Conservation (phyloP, 2,113 vertebrate genomes). For the Nycticebus coucang region DNA sequence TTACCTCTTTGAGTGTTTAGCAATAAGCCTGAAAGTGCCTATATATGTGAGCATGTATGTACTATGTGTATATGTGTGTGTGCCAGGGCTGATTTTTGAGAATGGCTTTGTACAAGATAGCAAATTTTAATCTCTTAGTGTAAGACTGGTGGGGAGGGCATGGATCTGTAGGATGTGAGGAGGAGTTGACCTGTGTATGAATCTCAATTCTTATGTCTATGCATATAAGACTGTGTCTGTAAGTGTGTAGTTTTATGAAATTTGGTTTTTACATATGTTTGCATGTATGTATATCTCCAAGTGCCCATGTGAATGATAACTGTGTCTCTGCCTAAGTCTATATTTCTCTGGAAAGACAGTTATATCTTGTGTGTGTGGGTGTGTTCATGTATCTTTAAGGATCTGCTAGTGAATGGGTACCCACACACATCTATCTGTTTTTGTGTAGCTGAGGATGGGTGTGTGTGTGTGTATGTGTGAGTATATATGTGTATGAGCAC, state of each 20-base stretch:
- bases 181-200: constrained; percentile 18
- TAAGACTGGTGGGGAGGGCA: neutral
- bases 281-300: neutral
- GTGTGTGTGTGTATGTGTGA: neutral
- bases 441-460: neutral
- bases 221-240: constrained; percentile 28
- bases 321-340: constrained; percentile 20
- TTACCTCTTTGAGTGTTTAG: neutral
- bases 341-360: constrained; percentile 30
- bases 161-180: constrained; percentile 10
- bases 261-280: constrained; percentile 32
- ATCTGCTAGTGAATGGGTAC: neutral
- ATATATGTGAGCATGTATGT: neutral
- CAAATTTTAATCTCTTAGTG: constrained; percentile 13
- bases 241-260: neutral
- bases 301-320: neutral
- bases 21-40: neutral
- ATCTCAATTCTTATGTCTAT: constrained; percentile 22
- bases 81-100: neutral
- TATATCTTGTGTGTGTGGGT: neutral
- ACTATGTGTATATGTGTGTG: neutral
- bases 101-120: constrained; percentile 18
- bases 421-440: neutral
- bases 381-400: neutral
- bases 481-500: neutral